phyloP scores from a whole-genome alignment of 1,140 invertebrate species.

The Paralvinella palmiformis region DNA sequence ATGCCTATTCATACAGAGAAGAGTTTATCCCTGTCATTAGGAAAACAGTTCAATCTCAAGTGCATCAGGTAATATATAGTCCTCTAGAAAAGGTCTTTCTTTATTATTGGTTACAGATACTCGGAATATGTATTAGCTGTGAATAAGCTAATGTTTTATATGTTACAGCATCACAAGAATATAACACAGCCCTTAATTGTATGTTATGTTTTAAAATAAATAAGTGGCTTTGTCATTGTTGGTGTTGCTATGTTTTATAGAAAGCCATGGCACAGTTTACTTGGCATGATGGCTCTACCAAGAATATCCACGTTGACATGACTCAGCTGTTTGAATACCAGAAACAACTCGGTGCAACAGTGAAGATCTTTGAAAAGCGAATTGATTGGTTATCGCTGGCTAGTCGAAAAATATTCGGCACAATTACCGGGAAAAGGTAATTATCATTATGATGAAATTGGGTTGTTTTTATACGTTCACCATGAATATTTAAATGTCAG shows the following conservation, averaged over 20 bases:
- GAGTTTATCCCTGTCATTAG: conserved; percentile 50
- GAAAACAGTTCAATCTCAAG: conserved; percentile 50
- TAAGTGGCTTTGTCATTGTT: no score
- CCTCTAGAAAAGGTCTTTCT: no score
- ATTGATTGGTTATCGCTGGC: conserved; percentile 48
- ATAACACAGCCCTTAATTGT: no score
- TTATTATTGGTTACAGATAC: no score
- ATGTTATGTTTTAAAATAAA: no score
- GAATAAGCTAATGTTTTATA: background rate
- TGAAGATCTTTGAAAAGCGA: conserved; percentile 45
- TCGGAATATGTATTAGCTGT: no score
- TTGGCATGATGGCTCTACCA: conserved; percentile 50
- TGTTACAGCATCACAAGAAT: background rate
- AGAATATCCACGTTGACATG: conserved; percentile 51
- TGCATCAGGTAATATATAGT: conserved; percentile 41
- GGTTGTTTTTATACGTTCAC: no score
- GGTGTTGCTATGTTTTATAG: conserved; percentile 29
- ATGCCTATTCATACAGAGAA: conserved; percentile 48
- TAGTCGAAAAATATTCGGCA: conserved; percentile 48
- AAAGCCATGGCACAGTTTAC: conserved; percentile 50
- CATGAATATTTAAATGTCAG: no score
- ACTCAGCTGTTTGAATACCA: conserved; percentile 50
- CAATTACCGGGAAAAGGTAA: conserved; percentile 47
- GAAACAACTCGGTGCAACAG: conserved; percentile 45
- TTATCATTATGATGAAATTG: no score